Base-by-base conservation (phyloP, 2,888 invertebrate species). In the Idaea dimidiata region DNA sequence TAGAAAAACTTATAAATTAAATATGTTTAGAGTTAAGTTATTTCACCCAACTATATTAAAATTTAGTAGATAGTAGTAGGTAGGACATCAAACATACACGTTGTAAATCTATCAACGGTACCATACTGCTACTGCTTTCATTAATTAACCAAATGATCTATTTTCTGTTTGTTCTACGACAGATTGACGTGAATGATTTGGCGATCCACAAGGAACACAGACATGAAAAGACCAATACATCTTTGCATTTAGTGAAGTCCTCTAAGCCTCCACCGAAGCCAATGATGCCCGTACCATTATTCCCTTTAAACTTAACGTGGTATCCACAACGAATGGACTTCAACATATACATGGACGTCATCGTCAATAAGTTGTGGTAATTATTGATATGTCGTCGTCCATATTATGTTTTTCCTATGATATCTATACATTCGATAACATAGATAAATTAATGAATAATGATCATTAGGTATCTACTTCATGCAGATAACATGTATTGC, bases 261-360 rank as follows among this genome's bases (percentile, higher is more conserved):
- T 10, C 43, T 0, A 43, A 10, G 43, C 43, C 43, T 43, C 8
- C 43, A 2, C 55, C 66, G 58, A 61, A 57, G 7, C 60, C 62
- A n/a, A 56, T 61, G 4, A 31, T 17, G 17, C 77, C 76, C 2
- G 17, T 66, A 43, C 79, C 84, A 10, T 71, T 65, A 17, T 74
- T 71, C 61, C 77, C 81, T 17, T 57, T 86, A 58, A 58, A 65
- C 7, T 65, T 86, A 17, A 66, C 72, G 14, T 85, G 82, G 75
- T 67, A 65, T 58, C 86, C 86, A 6, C 69, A 72, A 43, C 62
- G 57, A 0, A 63, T 86, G 54, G 63, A 59, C 61, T 78, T 85
- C 62, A 70, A 70, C 31, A 64, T 87, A 8, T 62, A 73, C 14
- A 67, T 76, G 58, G 70, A 79, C 53, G 68, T 72, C n/a, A 64